phyloP scores from a whole-genome alignment of 2,888 invertebrate genomes.

The Hydroisotoma schaefferi region DNA sequence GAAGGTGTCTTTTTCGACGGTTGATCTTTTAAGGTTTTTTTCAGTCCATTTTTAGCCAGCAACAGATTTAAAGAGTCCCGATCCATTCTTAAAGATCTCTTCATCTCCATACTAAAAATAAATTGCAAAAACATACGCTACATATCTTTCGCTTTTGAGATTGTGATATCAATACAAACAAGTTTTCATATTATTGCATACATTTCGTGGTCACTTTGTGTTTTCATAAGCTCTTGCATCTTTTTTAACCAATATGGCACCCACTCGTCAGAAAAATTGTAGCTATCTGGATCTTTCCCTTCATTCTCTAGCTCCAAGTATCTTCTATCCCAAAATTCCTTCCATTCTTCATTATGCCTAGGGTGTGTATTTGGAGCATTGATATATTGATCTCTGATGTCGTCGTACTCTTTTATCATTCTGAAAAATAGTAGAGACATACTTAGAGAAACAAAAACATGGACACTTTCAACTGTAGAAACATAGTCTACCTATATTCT shows the following conservation, averaged over 20 bases:
- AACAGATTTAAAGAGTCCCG: neutral
- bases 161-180: too few relatives aligned
- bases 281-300: conserved; percentile 70
- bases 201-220: conserved; percentile 64
- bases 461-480: neutral
- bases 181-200: conserved; percentile 53
- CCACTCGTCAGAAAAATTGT: conserved; percentile 88
- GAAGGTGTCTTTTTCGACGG: too few relatives aligned
- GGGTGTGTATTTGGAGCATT: conserved; percentile 86
- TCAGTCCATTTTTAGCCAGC: neutral
- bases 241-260: conserved; percentile 78
- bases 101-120: too few relatives aligned
- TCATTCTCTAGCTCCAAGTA: conserved; percentile 69
- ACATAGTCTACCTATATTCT: conserved; percentile 20
- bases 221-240: conserved; percentile 72
- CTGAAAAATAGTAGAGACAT: conserved; percentile 7
- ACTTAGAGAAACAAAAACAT: neutral
- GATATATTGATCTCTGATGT: conserved; percentile 63
- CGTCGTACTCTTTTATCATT: conserved; percentile 22
- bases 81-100: neutral
- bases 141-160: too few relatives aligned
- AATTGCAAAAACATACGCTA: too few relatives aligned
- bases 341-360: conserved; percentile 83
- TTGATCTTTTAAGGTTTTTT: too few relatives aligned
- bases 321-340: conserved; percentile 79